phyloP scores from a whole-genome alignment of 2,113 vertebrate genomes.

The Pangasianodon gigas region DNA sequence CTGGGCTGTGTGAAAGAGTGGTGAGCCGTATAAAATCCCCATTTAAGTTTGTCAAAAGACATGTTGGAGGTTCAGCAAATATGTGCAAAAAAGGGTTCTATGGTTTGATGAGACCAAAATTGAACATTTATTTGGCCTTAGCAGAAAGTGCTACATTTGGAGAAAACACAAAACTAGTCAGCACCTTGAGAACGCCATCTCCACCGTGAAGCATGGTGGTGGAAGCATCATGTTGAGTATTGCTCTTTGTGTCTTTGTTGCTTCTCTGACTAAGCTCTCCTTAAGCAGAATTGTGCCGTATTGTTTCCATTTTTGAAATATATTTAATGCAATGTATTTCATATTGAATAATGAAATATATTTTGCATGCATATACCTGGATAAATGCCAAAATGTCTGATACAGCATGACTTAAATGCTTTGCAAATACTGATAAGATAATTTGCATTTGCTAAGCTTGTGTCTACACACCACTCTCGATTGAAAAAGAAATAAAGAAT shows the following conservation, averaged over 20 bases:
- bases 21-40: too few relatives aligned
- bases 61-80: not conserved
- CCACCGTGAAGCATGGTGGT: not conserved
- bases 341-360: too few relatives aligned
- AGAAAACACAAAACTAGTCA: not conserved
- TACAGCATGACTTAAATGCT: not conserved
- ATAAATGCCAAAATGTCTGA: not conserved
- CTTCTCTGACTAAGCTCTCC: too few relatives aligned
- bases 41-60: not conserved
- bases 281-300: not conserved
- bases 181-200: not conserved
- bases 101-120: not conserved
- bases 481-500: not conserved
- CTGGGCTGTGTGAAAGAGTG: not conserved
- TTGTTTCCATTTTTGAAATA: not conserved
- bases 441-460: not conserved
- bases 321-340: too few relatives aligned
- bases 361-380: not conserved
- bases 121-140: not conserved
- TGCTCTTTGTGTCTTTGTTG: too few relatives aligned
- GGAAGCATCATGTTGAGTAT: not conserved
- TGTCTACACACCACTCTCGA: not conserved
- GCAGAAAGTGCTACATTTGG: not conserved
- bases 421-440: not conserved
- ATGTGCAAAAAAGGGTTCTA: not conserved